Conservation (phyloP, 2,888 invertebrate species). For the Choreutis nemorana region DNA sequence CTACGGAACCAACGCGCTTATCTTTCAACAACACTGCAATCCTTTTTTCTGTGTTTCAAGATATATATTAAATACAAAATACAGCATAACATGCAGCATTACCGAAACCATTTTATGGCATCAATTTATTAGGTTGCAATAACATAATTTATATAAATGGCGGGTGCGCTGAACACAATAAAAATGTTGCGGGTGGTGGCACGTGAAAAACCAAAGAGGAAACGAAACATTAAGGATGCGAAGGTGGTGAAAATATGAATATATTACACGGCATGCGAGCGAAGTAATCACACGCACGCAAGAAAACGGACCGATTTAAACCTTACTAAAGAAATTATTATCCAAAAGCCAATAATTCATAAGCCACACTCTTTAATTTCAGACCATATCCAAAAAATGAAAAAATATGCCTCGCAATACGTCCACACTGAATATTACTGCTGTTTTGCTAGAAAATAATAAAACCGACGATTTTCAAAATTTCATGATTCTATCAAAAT, state of each 20-base stretch:
- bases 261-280: constrained; percentile 50
- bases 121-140: too few species aligned
- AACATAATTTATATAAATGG: too few species aligned
- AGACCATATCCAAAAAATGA: constrained; percentile 29
- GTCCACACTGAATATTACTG: too few species aligned
- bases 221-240: constrained; percentile 50
- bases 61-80: too few species aligned
- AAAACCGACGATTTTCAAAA: too few species aligned
- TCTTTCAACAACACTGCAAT: constrained; percentile 10
- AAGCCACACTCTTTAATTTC: constrained; percentile 51
- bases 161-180: too few species aligned
- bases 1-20: constrained; percentile 22
- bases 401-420: too few species aligned
- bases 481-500: too few species aligned
- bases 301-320: constrained; percentile 38
- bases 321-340: constrained; percentile 40
- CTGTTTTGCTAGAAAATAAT: too few species aligned
- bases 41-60: background rate
- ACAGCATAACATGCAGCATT: too few species aligned
- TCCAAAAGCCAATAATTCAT: constrained; percentile 58
- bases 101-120: too few species aligned
- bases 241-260: constrained; percentile 63
- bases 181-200: constrained; percentile 12
- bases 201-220: constrained; percentile 32
- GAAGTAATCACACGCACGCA: constrained; percentile 60